Percentiles rank a stretch among this genome's conserved stretches.
Conservation (phyloP, 30 jellyfish, hydroid and myxozoan genomes). For the Chironex yamaguchii region DNA sequence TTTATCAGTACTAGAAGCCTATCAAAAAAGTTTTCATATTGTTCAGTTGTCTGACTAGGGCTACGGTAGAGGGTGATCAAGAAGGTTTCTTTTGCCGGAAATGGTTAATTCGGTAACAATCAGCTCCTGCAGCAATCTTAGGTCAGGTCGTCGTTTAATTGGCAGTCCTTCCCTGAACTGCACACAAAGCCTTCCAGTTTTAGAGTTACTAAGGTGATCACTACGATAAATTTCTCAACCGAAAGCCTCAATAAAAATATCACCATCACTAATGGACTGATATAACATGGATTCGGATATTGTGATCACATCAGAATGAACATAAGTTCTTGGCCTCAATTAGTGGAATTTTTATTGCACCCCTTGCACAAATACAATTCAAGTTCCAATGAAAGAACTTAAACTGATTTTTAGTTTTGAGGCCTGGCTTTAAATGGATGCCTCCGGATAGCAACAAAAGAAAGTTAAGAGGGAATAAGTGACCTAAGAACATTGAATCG, state of each 20-base stretch:
- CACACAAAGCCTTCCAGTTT: no score
- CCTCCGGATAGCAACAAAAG: constrained; percentile 11
- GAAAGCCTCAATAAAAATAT: no score
- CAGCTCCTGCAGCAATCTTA: constrained; percentile 54
- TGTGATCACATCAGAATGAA: background rate
- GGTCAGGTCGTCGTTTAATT: constrained; percentile 44
- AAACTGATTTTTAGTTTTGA: background rate
- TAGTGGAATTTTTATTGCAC: background rate
- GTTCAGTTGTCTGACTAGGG: constrained; percentile 55
- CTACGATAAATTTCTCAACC: constrained; percentile 41
- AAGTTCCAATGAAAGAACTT: constrained; percentile 9
- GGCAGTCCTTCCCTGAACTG: constrained; percentile 27
- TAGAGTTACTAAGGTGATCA: constrained; percentile 45
- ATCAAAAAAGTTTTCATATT: constrained; percentile 45
- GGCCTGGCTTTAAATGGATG: constrained; percentile 14
- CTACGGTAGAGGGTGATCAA: constrained; percentile 61
- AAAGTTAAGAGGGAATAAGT: constrained; percentile 5
- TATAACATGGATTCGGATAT: background rate
- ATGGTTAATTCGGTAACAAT: constrained; percentile 44
- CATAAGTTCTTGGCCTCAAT: constrained; percentile 1
- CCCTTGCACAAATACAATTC: constrained; percentile 11
- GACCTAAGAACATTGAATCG: no score
- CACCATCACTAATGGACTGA: no score
- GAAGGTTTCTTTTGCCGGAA: constrained; percentile 39
- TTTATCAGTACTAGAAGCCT: constrained; percentile 48